A percentile compares a stretch with the other conserved stretches of the same genome.
Evolutionary conservation across 2,113 vertebrate species (phyloP).

Genomic region (Cynocephalus volans): DNA sequence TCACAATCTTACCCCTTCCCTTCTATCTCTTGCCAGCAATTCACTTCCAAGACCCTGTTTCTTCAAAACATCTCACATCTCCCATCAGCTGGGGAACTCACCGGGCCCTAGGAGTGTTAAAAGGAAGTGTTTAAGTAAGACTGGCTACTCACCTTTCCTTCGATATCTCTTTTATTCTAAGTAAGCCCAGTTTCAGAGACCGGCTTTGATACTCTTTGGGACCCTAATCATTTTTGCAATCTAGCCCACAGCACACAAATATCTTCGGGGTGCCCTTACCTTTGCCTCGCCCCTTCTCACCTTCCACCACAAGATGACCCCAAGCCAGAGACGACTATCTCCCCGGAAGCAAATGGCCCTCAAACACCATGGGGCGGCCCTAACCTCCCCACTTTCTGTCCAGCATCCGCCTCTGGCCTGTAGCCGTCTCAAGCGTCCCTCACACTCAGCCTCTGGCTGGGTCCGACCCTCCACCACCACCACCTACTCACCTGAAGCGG

Average conservation of each 20-base stretch:
- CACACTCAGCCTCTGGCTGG: not conserved
- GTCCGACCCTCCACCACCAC: not conserved
- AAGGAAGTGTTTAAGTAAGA: conserved; percentile 33
- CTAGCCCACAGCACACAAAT: conserved; percentile 17
- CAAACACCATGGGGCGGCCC: not conserved
- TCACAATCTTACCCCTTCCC: conserved; percentile 15
- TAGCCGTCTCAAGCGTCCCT: not conserved
- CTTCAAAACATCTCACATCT: not conserved
- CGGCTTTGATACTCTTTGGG: conserved; percentile 33
- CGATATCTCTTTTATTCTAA: conserved; percentile 21
- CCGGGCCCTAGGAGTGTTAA: not conserved
- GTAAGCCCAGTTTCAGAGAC: conserved; percentile 7
- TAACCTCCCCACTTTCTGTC: conserved; percentile 5
- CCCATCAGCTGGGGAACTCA: not conserved
- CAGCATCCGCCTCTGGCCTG: conserved; percentile 12
- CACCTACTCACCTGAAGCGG: conserved; percentile 93
- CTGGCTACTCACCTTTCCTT: conserved; percentile 53
- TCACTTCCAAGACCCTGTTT: not conserved
- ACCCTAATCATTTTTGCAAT: conserved; percentile 23
- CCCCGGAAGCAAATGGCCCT: conserved; percentile 50
- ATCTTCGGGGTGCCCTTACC: not conserved
- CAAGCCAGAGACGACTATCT: conserved; percentile 14
- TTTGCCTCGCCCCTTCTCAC: conserved; percentile 28
- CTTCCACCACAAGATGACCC: conserved; percentile 25
- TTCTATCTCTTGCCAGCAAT: conserved; percentile 42